phyloP scores from a whole-genome alignment of 2,797 vertebrate genomes.

The Aselliscus stoliczkanus region DNA sequence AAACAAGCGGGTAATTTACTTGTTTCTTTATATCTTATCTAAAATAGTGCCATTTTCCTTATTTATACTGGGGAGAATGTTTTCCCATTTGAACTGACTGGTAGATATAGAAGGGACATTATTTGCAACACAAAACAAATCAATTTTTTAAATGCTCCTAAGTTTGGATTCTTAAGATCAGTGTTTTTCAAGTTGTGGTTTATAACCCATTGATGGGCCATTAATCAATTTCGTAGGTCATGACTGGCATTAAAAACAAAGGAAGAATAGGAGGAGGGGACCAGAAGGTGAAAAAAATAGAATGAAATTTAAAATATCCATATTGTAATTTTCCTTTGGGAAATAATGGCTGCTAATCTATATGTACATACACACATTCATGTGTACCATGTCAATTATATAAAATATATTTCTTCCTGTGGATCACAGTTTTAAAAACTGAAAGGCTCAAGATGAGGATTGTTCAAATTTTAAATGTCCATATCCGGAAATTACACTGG shows the following conservation, averaged over 20 bases:
- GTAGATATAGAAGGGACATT: neutral
- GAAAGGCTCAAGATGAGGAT: neutral
- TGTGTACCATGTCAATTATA: neutral
- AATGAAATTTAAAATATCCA: neutral
- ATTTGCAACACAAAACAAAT: conserved; percentile 50
- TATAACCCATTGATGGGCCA: conserved; percentile 35
- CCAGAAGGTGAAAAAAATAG: neutral
- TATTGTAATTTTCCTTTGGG: neutral
- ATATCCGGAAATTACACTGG: neutral
- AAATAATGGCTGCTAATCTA: neutral
- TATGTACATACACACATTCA: neutral
- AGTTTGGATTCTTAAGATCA: conserved; percentile 48
- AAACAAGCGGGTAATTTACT: neutral
- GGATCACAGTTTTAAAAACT: neutral
- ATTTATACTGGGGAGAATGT: neutral
- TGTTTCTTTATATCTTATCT: neutral
- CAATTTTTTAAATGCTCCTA: conserved; percentile 20
- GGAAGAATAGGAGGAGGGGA: neutral
- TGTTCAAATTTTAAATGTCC: conserved; percentile 1
- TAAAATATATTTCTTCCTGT: neutral
- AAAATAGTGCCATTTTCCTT: neutral
- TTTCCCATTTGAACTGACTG: neutral
- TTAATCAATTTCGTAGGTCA: conserved; percentile 50
- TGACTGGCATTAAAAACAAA: conserved; percentile 31
- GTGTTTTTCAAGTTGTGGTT: conserved; percentile 40